Conservation (phyloP, 2,797 vertebrate genomes). For the Adelosebastes latens region DNA sequence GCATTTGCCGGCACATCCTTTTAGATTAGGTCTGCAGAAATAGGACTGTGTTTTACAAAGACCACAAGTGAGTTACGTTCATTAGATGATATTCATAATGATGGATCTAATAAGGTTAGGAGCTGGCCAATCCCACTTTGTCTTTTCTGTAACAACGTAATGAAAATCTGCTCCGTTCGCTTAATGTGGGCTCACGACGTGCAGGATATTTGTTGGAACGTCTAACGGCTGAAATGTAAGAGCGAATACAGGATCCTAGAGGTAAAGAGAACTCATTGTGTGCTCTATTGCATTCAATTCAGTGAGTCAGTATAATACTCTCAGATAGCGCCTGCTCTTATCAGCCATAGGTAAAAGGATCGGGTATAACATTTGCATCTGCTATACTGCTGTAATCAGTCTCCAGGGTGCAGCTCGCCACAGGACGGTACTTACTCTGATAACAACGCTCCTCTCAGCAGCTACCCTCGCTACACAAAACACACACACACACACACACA, state of each 20-base stretch:
- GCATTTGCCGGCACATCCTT: slow-evolving; percentile 69
- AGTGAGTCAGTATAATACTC: not conserved
- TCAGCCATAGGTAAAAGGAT: slow-evolving; percentile 2
- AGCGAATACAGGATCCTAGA: not conserved
- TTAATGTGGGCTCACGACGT: not conserved
- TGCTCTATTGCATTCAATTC: not conserved
- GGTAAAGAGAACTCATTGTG: not conserved
- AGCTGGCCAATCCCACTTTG: slow-evolving; percentile 31
- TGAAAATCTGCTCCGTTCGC: slow-evolving; percentile 11
- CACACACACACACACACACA: not conserved
- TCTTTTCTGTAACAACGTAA: slow-evolving; percentile 23
- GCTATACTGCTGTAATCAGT: slow-evolving; percentile 17
- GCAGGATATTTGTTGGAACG: not conserved
- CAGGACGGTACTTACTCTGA: slow-evolving; percentile 4
- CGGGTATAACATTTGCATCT: slow-evolving; percentile 25
- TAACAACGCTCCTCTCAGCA: slow-evolving; percentile 10
- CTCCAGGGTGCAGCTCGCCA: slow-evolving; percentile 8
- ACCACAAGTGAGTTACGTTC: slow-evolving; percentile 41
- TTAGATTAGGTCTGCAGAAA: slow-evolving; percentile 64
- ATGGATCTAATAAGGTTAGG: slow-evolving; percentile 63
- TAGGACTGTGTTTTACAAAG: slow-evolving; percentile 59
- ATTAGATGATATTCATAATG: slow-evolving; percentile 58
- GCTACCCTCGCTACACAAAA: not conserved
- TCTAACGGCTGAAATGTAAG: not conserved
- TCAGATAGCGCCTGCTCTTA: not conserved